Evolutionary conservation across 2,888 invertebrate genomes (phyloP), one percentile per base, ranked within the genome.

Genomic region (Lepidocyrtoides sp.): DNA sequence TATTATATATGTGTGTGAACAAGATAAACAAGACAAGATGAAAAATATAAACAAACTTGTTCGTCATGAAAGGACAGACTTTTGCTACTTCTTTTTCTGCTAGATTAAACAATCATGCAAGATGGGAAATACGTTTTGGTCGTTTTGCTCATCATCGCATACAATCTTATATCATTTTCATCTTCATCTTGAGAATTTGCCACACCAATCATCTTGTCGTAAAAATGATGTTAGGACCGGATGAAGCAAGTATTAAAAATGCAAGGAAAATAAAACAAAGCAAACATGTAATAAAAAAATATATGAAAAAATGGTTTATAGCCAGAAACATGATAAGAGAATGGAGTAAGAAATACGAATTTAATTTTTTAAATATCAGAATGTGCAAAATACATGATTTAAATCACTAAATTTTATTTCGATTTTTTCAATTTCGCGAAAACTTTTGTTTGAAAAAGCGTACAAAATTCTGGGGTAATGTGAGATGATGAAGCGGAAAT

Each of bases 11-110:
- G 41, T 72, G 44, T 44, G 12, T 72, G 41, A 63, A 29, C 60
- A 63, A 72, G 69, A 72, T 72, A 72, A 72, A 72, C 69, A 72
- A 72, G 69, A 72, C 69, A 72, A 72, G 69, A 72, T 72, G 69
- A 44, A 72, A 72, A 72, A 72, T 72, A 72, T 72, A 72, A 72
- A 72, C 69, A 72, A 44, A 72, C 69, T n/a, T 72, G n/a, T n/a
- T n/a, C 69, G 44, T 72, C 17, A 66, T 66, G n/a, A 51, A 51
- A 51, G 51, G 51, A 51, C 51, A 51, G 51, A n/a, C 51, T 51
- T 51, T 51, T 51, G 51, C 51, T 51, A 51, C 17, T 51, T 17
- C n/a, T n/a, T n/a, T 51, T 12, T 44, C n/a, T n/a, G n/a, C n/a
- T n/a, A n/a, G n/a, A n/a, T n/a, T n/a, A n/a, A n/a, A n/a, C n/a